A percentile compares a stretch with the other conserved stretches of the same genome.
Evolutionary conservation across 2,113 vertebrate species (phyloP).

Genomic region (Onychostruthus taczanowskii): DNA sequence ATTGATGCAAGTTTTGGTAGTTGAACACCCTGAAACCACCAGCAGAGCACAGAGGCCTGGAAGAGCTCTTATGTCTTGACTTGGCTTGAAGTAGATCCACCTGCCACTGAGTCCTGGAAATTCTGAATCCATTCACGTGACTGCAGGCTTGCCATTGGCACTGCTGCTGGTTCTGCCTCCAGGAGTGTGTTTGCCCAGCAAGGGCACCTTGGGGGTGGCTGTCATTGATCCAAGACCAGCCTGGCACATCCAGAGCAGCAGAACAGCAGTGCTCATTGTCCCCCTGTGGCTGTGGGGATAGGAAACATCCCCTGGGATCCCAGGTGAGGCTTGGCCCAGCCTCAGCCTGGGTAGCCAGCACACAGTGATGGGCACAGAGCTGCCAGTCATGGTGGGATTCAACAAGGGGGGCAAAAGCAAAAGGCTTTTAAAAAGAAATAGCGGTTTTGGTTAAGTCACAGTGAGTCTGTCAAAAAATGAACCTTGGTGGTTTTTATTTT

Average conservation of each 20-base stretch:
- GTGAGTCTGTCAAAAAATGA: background rate
- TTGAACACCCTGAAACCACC: background rate
- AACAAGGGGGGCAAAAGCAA: background rate
- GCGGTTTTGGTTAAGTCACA: background rate
- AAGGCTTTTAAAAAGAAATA: background rate
- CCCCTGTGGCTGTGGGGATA: background rate
- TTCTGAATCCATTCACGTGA: rapidly evolving
- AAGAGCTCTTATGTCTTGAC: background rate
- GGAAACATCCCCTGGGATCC: background rate
- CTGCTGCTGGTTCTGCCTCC: background rate
- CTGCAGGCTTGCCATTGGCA: background rate
- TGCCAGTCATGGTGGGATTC: rapidly evolving
- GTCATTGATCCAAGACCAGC: background rate
- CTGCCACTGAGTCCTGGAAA: background rate
- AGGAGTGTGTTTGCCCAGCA: background rate
- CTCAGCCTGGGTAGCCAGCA: background rate
- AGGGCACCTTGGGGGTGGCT: background rate
- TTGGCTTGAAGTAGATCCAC: background rate
- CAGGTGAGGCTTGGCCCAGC: background rate
- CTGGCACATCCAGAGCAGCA: background rate
- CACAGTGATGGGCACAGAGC: background rate
- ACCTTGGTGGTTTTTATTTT: background rate
- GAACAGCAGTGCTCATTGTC: background rate
- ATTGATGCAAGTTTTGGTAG: background rate
- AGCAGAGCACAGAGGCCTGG: background rate